Percentiles rank a stretch among this genome's conserved stretches.
These are phyloP conservation scores for Sebastes oblongus DNA, from an alignment of 2,797 vertebrate genomes.

Conservation along the genomic window DNA sequence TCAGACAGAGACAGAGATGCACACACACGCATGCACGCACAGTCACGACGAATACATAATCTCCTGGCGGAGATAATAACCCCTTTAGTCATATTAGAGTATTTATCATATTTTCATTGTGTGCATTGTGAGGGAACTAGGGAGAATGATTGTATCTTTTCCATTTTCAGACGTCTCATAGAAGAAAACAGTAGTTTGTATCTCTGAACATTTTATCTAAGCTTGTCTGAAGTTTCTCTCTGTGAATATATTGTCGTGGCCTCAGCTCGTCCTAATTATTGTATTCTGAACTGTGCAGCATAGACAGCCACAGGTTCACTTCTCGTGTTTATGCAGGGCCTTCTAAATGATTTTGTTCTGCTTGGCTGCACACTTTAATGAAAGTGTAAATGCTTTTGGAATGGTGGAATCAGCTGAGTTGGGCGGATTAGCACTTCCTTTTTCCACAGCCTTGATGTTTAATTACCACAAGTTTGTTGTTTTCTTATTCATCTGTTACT, in stretches of 20 bases:
- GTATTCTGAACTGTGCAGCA: constrained; percentile 60
- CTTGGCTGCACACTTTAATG: constrained; percentile 85
- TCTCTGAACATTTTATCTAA: constrained; percentile 32
- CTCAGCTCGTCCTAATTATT: constrained; percentile 69
- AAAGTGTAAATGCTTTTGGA: constrained; percentile 85
- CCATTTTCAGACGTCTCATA: not conserved
- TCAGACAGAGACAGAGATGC: not conserved
- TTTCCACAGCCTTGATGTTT: constrained; percentile 81
- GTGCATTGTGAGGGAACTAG: not conserved
- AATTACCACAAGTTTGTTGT: constrained; percentile 82
- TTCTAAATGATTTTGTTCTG: constrained; percentile 82
- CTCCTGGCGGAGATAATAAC: not conserved
- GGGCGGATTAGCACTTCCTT: constrained; percentile 78
- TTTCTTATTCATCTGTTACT: constrained; percentile 71
- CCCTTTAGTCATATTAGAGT: not conserved
- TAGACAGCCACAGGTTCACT: constrained; percentile 73
- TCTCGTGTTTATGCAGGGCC: constrained; percentile 71
- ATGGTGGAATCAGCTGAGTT: constrained; percentile 78
- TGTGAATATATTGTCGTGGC: constrained; percentile 48
- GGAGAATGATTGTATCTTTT: not conserved
- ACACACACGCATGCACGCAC: not conserved
- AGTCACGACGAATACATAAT: not conserved
- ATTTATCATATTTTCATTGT: not conserved
- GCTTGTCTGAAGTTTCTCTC: constrained; percentile 18
- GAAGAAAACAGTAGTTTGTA: constrained; percentile 12